Percentiles rank a stretch among this genome's conserved stretches.
Conservation (phyloP, 2,113 vertebrate genomes). For the Embiotoca jacksoni region DNA sequence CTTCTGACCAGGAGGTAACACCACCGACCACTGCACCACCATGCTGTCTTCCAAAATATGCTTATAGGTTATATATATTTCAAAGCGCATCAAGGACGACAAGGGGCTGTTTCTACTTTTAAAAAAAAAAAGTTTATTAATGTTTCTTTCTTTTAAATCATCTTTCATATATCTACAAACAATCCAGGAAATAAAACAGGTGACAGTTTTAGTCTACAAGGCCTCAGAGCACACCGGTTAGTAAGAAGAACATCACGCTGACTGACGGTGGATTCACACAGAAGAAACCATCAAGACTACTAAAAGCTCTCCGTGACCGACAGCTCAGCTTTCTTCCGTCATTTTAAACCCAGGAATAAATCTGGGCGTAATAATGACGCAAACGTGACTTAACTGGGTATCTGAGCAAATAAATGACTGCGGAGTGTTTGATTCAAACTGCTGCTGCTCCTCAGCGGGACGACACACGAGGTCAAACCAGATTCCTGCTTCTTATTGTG, state of each 20-base stretch:
- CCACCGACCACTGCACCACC: no score
- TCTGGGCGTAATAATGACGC: background rate
- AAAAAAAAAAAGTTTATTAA: constrained; percentile 58
- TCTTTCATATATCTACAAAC: constrained; percentile 28
- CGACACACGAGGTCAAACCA: no score
- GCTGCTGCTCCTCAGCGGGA: no score
- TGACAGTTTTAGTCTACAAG: constrained; percentile 39
- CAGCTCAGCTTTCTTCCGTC: constrained; percentile 1
- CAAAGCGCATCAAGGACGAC: background rate
- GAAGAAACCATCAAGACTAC: constrained; percentile 35
- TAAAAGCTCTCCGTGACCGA: constrained; percentile 19
- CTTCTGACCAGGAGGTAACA: no score
- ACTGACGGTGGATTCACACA: constrained; percentile 14
- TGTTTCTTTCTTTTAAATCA: constrained; percentile 22
- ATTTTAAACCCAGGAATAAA: constrained; percentile 13
- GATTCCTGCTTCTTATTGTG: no score
- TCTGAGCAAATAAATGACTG: background rate
- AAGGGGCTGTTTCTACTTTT: background rate
- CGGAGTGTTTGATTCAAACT: constrained; percentile 16
- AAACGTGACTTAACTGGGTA: background rate
- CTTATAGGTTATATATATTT: no score
- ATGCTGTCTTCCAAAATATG: no score
- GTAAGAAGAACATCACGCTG: constrained; percentile 13
- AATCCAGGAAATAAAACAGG: constrained; percentile 17
- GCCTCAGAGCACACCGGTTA: constrained; percentile 41